A percentile compares a stretch with the other conserved stretches of the same genome.
Conservation (phyloP, 64 coral and sea anemone species). For the Platygyra sinensis region DNA sequence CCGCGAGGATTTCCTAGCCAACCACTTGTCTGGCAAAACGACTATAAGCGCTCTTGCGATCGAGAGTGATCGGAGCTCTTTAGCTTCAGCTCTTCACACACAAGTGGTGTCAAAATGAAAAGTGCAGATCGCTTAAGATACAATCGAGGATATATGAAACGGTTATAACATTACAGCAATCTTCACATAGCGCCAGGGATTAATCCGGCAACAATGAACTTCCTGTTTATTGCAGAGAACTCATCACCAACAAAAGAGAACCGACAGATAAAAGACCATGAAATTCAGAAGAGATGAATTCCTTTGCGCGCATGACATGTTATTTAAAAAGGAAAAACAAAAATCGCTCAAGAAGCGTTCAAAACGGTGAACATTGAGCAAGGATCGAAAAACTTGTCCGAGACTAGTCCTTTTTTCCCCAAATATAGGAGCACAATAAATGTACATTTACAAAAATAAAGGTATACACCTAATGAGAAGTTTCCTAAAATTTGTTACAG, state of each 20-base stretch:
- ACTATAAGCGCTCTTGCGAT: neutral
- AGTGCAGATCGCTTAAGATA: constrained; percentile 3
- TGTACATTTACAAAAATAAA: too few relatives aligned
- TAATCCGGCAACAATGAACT: constrained; percentile 1
- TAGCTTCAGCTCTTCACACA: constrained; percentile 26
- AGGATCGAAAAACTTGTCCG: too few relatives aligned
- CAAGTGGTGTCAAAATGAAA: constrained; percentile 20
- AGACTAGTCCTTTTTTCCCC: too few relatives aligned
- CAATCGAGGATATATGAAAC: constrained; percentile 5
- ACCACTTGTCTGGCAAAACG: neutral
- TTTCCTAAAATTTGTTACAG: too few relatives aligned
- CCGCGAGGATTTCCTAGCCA: neutral
- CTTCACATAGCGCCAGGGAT: constrained; percentile 6
- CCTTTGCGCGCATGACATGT: neutral
- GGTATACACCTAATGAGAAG: too few relatives aligned
- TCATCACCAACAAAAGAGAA: neutral
- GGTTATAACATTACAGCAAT: constrained; percentile 11
- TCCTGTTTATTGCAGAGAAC: neutral
- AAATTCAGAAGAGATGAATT: constrained; percentile 8
- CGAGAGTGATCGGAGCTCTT: constrained; percentile 16
- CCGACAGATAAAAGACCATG: neutral
- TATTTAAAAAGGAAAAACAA: neutral
- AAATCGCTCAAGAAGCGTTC: neutral
- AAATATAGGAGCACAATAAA: too few relatives aligned
- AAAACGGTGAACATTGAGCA: neutral